A percentile compares a stretch with the other conserved stretches of the same genome.
These are phyloP conservation scores for Anoplius nigerrimus DNA, from an alignment of 2,888 invertebrate species.

Conservation along the genomic window DNA sequence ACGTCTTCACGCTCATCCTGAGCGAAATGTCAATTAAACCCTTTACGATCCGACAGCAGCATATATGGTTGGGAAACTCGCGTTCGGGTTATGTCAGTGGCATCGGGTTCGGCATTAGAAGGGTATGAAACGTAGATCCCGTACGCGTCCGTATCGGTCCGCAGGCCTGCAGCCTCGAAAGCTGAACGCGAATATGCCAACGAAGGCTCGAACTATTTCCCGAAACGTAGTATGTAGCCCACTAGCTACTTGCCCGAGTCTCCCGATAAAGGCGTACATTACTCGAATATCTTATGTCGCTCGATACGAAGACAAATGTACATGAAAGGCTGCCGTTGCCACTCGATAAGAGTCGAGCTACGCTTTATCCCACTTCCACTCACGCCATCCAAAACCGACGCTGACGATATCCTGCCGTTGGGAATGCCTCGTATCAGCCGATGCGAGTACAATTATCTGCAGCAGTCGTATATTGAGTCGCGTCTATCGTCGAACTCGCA, in stretches of 20 bases:
- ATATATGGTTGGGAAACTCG: not conserved
- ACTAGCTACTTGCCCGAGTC: not conserved
- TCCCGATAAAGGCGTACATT: not conserved
- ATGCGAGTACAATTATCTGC: too few species aligned
- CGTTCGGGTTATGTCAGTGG: not conserved
- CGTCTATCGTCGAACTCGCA: too few species aligned
- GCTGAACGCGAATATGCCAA: not conserved
- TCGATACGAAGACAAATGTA: too few species aligned
- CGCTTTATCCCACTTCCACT: too few species aligned
- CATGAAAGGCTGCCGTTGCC: too few species aligned
- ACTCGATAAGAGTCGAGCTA: too few species aligned
- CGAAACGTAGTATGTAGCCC: not conserved
- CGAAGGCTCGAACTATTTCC: not conserved
- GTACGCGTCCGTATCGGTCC: not conserved
- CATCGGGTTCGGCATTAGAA: not conserved
- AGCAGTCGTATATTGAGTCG: too few species aligned
- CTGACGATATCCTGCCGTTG: too few species aligned
- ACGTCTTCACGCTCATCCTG: not conserved
- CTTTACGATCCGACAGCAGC: too few species aligned
- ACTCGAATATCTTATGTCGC: not conserved
- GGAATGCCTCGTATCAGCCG: too few species aligned
- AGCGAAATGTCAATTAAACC: constrained; percentile 1
- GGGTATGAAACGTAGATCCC: not conserved
- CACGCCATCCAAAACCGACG: too few species aligned
- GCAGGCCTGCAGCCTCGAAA: not conserved